Conservation (phyloP, 2,797 vertebrate species). For the Sebastes paucispinis region DNA sequence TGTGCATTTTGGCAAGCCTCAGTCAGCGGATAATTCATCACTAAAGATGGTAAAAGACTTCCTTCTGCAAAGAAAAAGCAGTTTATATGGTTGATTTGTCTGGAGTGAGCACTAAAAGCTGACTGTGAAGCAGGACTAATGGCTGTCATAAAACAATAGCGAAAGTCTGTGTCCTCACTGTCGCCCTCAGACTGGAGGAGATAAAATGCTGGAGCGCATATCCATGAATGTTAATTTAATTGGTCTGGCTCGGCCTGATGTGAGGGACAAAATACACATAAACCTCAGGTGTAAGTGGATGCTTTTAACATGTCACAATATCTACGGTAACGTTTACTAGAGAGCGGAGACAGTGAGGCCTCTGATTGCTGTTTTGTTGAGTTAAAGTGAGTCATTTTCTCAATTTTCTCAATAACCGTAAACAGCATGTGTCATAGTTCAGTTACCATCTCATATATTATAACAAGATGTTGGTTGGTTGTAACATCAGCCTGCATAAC, state of each 20-base stretch:
- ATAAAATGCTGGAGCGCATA: constrained; percentile 56
- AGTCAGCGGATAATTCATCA: neutral
- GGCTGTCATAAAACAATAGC: constrained; percentile 65
- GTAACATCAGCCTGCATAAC: constrained; percentile 39
- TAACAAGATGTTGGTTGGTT: constrained; percentile 11
- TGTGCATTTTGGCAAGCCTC: neutral
- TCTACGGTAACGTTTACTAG: neutral
- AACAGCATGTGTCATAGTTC: neutral
- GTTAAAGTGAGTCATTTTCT: constrained; percentile 27
- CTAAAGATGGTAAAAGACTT: neutral
- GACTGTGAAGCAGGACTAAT: constrained; percentile 55
- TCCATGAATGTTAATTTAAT: constrained; percentile 68
- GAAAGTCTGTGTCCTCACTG: constrained; percentile 56
- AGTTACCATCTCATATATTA: constrained; percentile 1
- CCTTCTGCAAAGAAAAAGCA: constrained; percentile 4
- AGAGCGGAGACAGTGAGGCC: neutral
- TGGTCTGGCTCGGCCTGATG: constrained; percentile 19
- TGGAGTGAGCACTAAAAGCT: constrained; percentile 13
- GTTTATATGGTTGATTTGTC: constrained; percentile 37
- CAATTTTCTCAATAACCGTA: neutral
- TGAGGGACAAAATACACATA: constrained; percentile 54
- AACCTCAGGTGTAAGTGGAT: constrained; percentile 26
- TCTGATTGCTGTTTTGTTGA: constrained; percentile 14
- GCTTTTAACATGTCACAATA: constrained; percentile 22
- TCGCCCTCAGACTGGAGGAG: constrained; percentile 42